phyloP scores from a whole-genome alignment of 2,113 vertebrate genomes.

The Hystrix brachyura region DNA sequence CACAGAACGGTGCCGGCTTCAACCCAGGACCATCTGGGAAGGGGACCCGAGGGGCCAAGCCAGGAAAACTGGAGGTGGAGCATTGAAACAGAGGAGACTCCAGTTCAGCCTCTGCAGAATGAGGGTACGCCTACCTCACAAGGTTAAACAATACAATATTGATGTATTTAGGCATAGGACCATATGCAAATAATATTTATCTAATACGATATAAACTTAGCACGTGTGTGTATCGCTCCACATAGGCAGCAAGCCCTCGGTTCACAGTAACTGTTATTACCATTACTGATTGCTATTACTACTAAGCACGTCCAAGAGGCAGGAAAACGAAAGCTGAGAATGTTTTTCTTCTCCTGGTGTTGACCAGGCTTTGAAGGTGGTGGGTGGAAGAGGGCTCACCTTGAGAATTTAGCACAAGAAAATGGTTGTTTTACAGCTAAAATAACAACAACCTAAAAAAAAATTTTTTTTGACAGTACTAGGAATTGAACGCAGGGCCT shows the following conservation, averaged over 20 bases:
- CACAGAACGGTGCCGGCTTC: too few relatives aligned
- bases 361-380: background rate
- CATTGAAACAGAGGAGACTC: background rate
- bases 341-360: background rate
- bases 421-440: background rate
- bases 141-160: background rate
- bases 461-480: too few relatives aligned
- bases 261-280: background rate
- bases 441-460: background rate
- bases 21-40: background rate
- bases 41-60: background rate
- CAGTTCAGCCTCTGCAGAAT: background rate
- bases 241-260: background rate
- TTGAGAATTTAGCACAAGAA: background rate
- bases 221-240: background rate
- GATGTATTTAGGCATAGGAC: background rate
- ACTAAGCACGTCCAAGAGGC: background rate
- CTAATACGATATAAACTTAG: background rate
- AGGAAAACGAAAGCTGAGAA: background rate
- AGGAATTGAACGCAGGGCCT: too few relatives aligned
- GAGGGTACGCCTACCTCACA: background rate
- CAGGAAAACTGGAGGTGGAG: background rate
- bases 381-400: background rate
- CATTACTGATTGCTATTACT: background rate
- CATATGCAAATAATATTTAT: background rate